Evolutionary conservation across 2,113 vertebrate species (phyloP).

Genomic region (Mellivora capensis): DNA sequence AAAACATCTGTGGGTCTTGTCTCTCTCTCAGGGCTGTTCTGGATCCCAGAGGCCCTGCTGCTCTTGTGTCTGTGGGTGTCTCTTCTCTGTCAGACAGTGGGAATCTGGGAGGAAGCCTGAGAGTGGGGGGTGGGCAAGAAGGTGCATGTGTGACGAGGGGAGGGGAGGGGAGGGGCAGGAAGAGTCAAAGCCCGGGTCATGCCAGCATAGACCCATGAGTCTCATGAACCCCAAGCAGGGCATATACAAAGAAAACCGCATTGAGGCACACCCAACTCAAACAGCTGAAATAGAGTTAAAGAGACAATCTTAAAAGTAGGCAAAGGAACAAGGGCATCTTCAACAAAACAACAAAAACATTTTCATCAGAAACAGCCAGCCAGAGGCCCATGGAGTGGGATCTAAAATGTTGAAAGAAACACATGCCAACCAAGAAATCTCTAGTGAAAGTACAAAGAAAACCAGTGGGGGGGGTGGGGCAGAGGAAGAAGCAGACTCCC

Average conservation of each 20-base stretch:
- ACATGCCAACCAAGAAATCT: background rate
- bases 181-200: background rate
- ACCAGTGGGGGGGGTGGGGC: background rate
- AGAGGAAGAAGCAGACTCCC: background rate
- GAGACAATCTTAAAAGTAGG: background rate
- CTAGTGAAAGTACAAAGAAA: background rate
- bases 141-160: background rate
- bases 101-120: background rate
- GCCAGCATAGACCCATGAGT: background rate
- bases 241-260: background rate
- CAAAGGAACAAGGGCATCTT: background rate
- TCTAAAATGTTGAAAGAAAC: background rate
- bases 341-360: background rate
- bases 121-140: background rate
- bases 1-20: background rate
- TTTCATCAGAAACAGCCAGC: background rate
- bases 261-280: background rate
- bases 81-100: background rate
- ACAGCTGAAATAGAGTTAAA: background rate
- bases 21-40: background rate
- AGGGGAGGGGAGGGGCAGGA: background rate
- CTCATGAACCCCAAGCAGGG: background rate
- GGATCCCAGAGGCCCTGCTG: background rate
- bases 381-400: background rate
- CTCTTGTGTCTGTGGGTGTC: background rate